phyloP scores from a whole-genome alignment of 2,888 invertebrate genomes.

The Clistopyga incitator region DNA sequence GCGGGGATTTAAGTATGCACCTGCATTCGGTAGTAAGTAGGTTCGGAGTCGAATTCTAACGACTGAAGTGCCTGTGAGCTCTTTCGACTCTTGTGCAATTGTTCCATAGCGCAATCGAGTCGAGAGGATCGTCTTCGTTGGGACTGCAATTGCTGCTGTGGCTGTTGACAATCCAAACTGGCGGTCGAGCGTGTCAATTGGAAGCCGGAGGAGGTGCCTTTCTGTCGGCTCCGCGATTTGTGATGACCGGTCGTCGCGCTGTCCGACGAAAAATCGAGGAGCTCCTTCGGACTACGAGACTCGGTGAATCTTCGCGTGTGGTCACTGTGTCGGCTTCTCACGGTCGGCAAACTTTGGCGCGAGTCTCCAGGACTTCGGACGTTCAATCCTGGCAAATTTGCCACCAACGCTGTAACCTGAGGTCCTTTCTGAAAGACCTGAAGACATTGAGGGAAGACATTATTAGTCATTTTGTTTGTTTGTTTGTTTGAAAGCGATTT shows the following conservation, averaged over 20 bases:
- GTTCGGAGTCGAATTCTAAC: constrained; percentile 92
- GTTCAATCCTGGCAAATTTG: constrained; percentile 87
- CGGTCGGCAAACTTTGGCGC: constrained; percentile 79
- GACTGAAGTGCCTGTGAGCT: constrained; percentile 85
- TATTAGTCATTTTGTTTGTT: too few relatives aligned
- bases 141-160: constrained; percentile 72
- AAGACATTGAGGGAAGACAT: neutral
- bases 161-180: constrained; percentile 77
- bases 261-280: constrained; percentile 85
- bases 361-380: constrained; percentile 78
- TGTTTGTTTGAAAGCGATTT: too few relatives aligned
- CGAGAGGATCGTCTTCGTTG: constrained; percentile 75
- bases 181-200: constrained; percentile 80
- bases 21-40: constrained; percentile 86
- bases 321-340: constrained; percentile 75
- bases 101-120: constrained; percentile 77
- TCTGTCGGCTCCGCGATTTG: constrained; percentile 84
- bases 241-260: constrained; percentile 85
- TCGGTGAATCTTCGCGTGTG: constrained; percentile 69
- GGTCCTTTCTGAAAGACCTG: constrained; percentile 92
- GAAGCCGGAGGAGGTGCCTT: constrained; percentile 57
- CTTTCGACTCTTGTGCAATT: constrained; percentile 76
- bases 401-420: constrained; percentile 91
- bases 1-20: constrained; percentile 65
- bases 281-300: constrained; percentile 82